phyloP scores from a whole-genome alignment of 2,888 invertebrate species.

The Ectemnius cavifrons region DNA sequence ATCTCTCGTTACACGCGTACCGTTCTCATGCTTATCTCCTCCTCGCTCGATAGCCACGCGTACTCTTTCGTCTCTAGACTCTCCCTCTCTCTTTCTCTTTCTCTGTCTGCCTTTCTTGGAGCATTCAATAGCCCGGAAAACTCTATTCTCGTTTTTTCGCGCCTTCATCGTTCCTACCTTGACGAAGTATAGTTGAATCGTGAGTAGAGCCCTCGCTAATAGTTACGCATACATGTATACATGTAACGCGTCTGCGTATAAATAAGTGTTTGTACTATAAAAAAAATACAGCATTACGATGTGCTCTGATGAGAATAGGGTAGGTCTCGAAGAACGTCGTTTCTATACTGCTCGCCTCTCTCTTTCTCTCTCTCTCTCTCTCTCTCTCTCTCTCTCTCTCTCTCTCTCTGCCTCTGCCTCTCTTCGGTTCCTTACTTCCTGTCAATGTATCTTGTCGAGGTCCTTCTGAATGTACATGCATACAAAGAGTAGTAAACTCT shows the following conservation, averaged over 20 bases:
- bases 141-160: slow-evolving; percentile 26
- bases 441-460: background rate
- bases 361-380: slow-evolving; percentile 1
- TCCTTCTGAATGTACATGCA: background rate
- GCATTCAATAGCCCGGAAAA: slow-evolving; percentile 6
- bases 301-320: slow-evolving; percentile 61
- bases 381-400: no score
- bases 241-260: slow-evolving; percentile 68
- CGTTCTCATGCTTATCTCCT: background rate
- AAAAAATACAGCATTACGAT: slow-evolving; percentile 67
- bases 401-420: slow-evolving; percentile 12
- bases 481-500: no score
- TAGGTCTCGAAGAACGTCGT: slow-evolving; percentile 58
- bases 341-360: slow-evolving; percentile 31
- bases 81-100: background rate
- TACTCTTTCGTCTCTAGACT: background rate
- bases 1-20: background rate
- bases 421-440: no score
- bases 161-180: slow-evolving; percentile 24
- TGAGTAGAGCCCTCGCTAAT: slow-evolving; percentile 76
- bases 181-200: slow-evolving; percentile 74
- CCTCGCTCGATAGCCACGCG: background rate
- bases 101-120: background rate
- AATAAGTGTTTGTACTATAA: slow-evolving; percentile 77
- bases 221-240: slow-evolving; percentile 65